These are phyloP conservation scores for Nautilus pompilius DNA, from an alignment of 1,140 invertebrate species.

Conservation along the genomic window DNA sequence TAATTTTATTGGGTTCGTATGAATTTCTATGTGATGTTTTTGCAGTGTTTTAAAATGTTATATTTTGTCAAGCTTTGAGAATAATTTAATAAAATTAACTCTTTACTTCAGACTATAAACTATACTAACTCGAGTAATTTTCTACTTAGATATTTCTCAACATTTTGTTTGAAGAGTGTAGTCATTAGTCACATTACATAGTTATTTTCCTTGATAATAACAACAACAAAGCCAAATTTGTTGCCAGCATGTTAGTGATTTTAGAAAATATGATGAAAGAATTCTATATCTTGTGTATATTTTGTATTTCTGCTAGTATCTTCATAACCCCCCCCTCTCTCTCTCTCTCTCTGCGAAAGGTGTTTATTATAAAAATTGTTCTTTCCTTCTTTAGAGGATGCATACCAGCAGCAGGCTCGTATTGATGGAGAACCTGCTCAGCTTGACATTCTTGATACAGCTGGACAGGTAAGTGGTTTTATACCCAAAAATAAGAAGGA, in stretches of 20 bases:
- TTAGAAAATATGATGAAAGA: no score
- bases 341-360: not conserved
- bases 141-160: not conserved
- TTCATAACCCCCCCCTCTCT: not conserved
- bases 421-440: slow-evolving; percentile 55
- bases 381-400: slow-evolving; percentile 52
- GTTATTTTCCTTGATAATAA: no score
- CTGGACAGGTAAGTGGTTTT: slow-evolving; percentile 76
- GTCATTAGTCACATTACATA: no score
- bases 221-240: no score
- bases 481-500: not conserved
- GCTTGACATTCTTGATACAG: slow-evolving; percentile 81
- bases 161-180: slow-evolving; percentile 4
- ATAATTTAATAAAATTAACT: no score
- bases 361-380: not conserved
- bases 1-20: no score
- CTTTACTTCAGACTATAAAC: no score
- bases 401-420: slow-evolving; percentile 57
- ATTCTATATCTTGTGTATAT: not conserved
- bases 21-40: no score
- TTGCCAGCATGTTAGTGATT: no score
- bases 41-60: no score
- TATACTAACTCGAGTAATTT: no score
- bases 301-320: not conserved
- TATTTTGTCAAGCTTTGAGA: no score